Percentiles rank a stretch among this genome's conserved stretches.
These are phyloP conservation scores for Urosaurus nigricauda DNA, from an alignment of 2,797 vertebrate species.

Conservation along the genomic window DNA sequence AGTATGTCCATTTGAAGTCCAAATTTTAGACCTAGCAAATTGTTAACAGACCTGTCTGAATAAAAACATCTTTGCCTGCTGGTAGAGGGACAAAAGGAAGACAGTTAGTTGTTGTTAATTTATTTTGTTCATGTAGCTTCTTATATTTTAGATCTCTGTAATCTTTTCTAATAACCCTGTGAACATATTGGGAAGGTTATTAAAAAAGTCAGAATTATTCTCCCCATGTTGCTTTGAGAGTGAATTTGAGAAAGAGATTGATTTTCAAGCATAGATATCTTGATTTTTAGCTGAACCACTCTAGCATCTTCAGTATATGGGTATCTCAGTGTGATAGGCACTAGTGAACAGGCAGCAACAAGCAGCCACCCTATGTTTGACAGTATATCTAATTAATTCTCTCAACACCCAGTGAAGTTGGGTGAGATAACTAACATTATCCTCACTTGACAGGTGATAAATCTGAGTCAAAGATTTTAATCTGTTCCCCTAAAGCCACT, in stretches of 20 bases:
- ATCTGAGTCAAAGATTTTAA: conserved; percentile 49
- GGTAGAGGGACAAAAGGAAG: no score
- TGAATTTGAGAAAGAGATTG: not conserved
- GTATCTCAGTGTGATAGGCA: not conserved
- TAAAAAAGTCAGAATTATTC: no score
- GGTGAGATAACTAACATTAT: conserved; percentile 47
- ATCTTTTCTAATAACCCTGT: not conserved
- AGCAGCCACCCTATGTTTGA: not conserved
- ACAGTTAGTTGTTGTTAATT: not conserved
- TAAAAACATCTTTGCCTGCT: no score
- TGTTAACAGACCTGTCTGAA: no score
- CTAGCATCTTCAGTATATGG: not conserved
- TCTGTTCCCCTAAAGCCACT: conserved; percentile 26
- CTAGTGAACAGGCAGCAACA: conserved; percentile 49
- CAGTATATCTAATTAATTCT: conserved; percentile 47
- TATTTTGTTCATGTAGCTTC: not conserved
- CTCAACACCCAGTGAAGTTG: conserved; percentile 40
- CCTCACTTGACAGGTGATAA: conserved; percentile 45
- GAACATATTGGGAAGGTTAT: no score
- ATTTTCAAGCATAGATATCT: not conserved
- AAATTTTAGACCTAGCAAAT: no score
- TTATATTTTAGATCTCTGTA: not conserved
- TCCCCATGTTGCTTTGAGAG: no score
- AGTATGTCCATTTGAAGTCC: no score
- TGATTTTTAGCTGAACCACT: not conserved